Percentiles rank a stretch among this genome's conserved stretches.
Conservation (phyloP, 2,797 vertebrate genomes). For the Epinephelus awoara region DNA sequence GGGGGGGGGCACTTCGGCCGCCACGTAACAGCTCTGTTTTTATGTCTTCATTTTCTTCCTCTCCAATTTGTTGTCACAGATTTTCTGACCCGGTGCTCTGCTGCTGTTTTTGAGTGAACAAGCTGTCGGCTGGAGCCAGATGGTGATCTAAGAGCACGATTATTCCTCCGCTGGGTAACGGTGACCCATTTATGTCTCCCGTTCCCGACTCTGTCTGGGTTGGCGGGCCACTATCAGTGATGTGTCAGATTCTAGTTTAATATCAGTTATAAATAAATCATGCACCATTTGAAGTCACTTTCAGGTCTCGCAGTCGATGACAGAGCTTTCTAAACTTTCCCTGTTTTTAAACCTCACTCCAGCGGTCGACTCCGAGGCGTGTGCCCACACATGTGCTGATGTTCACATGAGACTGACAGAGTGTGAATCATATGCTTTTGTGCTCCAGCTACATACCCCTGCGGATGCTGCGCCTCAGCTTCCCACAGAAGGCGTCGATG, state of each 20-base stretch:
- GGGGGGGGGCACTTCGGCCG: neutral
- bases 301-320: neutral
- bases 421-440: slow-evolving; percentile 36
- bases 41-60: slow-evolving; percentile 19
- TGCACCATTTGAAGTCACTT: neutral
- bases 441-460: slow-evolving; percentile 82
- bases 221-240: slow-evolving; percentile 1
- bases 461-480: slow-evolving; percentile 92
- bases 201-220: slow-evolving; percentile 14
- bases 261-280: neutral
- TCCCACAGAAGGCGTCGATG: slow-evolving; percentile 91
- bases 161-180: slow-evolving; percentile 43
- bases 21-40: slow-evolving; percentile 4
- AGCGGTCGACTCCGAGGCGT: neutral
- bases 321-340: neutral
- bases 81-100: slow-evolving; percentile 35
- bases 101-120: slow-evolving; percentile 29
- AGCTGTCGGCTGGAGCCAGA: slow-evolving; percentile 48
- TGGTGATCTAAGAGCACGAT: slow-evolving; percentile 47
- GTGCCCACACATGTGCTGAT: slow-evolving; percentile 34
- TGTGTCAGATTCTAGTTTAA: neutral
- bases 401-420: slow-evolving; percentile 3
- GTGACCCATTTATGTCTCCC: slow-evolving; percentile 57
- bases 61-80: slow-evolving; percentile 31
- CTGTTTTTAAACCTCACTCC: neutral